A percentile compares a stretch with the other conserved stretches of the same genome.
These are phyloP conservation scores for Oscheius sp. DNA, from an alignment of 2,888 invertebrate species.

Conservation along the genomic window DNA sequence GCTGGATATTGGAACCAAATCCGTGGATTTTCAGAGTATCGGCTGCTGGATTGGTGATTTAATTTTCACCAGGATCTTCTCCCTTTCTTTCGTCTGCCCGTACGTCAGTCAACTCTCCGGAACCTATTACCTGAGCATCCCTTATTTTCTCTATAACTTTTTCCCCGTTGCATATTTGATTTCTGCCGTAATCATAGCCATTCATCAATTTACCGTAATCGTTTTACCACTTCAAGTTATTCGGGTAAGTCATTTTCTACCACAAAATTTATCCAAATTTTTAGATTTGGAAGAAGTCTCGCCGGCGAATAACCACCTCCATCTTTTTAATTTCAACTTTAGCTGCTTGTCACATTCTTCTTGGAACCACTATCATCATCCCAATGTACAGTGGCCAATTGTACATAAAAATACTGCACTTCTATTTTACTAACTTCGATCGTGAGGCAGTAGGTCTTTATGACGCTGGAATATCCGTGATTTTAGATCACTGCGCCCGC, in stretches of 20 bases:
- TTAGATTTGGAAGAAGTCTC: conserved; percentile 11
- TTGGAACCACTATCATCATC: neutral
- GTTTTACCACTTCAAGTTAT: conserved; percentile 2
- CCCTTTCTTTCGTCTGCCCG: neutral
- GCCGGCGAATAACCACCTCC: neutral
- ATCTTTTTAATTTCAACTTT: neutral
- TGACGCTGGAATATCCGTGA: neutral
- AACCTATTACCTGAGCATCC: conserved; percentile 1
- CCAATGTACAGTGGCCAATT: conserved; percentile 13
- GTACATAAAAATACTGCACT: conserved; percentile 4
- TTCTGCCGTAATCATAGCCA: conserved; percentile 12
- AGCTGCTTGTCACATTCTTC: conserved; percentile 13
- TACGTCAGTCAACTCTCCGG: neutral
- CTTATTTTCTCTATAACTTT: conserved; percentile 25
- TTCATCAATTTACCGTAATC: conserved; percentile 20
- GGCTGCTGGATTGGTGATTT: conserved; percentile 20
- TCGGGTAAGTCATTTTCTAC: neutral
- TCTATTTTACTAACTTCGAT: neutral
- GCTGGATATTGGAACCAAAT: neutral
- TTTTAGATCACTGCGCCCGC: conserved; percentile 15
- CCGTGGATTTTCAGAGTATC: neutral
- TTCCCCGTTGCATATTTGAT: conserved; percentile 6
- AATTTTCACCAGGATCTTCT: conserved; percentile 17
- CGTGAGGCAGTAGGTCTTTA: neutral
- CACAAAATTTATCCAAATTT: neutral